phyloP scores from a whole-genome alignment of 1,140 invertebrate species.

The Tetranychus urticae region DNA sequence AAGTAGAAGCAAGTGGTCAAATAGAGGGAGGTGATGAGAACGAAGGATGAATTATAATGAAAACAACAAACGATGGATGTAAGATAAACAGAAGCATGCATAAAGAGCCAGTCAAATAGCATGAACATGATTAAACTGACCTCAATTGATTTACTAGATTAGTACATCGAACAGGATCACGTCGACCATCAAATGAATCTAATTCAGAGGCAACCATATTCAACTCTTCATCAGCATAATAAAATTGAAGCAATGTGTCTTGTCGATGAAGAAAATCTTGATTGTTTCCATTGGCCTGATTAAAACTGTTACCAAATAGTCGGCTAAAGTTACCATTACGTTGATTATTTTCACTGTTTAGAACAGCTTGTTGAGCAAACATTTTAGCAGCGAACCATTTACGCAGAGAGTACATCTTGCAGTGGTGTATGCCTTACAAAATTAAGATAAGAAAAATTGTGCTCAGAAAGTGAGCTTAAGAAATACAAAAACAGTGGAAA shows the following conservation, averaged over 20 bases:
- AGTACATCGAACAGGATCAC: constrained; percentile 87
- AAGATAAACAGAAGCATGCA: neutral
- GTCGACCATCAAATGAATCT: constrained; percentile 92
- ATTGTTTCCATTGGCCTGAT: neutral
- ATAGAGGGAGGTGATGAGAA: neutral
- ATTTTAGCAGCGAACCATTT: constrained; percentile 8
- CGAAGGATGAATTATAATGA: too few species aligned
- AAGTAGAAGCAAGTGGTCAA: neutral
- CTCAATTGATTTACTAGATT: constrained; percentile 75
- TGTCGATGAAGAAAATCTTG: neutral
- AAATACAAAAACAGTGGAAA: too few species aligned
- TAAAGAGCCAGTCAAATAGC: neutral
- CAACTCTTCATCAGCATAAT: constrained; percentile 87
- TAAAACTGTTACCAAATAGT: neutral
- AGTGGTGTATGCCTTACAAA: too few species aligned
- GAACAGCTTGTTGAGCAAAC: neutral
- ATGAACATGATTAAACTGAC: constrained; percentile 21
- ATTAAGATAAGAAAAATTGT: too few species aligned
- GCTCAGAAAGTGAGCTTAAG: too few species aligned
- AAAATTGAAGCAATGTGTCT: constrained; percentile 33
- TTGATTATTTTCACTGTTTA: neutral
- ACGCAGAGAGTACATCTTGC: constrained; percentile 7
- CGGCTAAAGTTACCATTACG: neutral
- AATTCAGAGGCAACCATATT: constrained; percentile 80
- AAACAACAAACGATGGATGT: neutral